A percentile compares a stretch with the other conserved stretches of the same genome.
Conservation (phyloP, 2,797 vertebrate genomes). For the Hemitrygon akajei region DNA sequence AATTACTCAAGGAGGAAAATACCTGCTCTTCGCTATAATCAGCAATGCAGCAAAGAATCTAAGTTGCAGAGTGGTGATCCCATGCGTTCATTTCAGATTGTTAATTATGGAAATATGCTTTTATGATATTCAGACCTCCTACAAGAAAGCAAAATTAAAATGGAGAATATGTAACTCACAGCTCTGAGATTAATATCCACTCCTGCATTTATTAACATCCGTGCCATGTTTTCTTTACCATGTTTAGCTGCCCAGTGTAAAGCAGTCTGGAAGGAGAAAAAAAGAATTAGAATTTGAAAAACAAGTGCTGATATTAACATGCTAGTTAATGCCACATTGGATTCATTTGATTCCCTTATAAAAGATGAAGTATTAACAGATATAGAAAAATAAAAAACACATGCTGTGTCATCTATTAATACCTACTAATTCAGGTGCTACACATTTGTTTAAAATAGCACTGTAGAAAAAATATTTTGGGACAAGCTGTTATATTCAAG, state of each 20-base stretch:
- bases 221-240: conserved; percentile 63
- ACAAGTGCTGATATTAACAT: neutral
- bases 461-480: too few species aligned
- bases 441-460: too few species aligned
- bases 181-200: conserved; percentile 68
- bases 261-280: conserved; percentile 56
- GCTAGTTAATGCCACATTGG: neutral
- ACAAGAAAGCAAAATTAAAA: neutral
- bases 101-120: neutral
- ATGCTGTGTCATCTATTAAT: neutral
- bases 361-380: neutral
- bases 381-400: neutral
- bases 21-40: neutral
- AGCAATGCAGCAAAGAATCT: neutral
- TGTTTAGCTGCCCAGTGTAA: conserved; percentile 75
- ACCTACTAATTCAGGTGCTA: too few species aligned
- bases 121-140: neutral
- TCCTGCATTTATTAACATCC: conserved; percentile 57
- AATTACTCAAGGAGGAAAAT: conserved; percentile 28
- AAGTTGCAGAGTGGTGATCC: neutral
- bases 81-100: conserved; percentile 62
- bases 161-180: conserved; percentile 50
- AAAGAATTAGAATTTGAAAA: neutral
- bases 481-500: too few species aligned
- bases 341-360: neutral